Evolutionary conservation across 2,888 invertebrate genomes (phyloP).

Genomic region (Morpho achilles): DNA sequence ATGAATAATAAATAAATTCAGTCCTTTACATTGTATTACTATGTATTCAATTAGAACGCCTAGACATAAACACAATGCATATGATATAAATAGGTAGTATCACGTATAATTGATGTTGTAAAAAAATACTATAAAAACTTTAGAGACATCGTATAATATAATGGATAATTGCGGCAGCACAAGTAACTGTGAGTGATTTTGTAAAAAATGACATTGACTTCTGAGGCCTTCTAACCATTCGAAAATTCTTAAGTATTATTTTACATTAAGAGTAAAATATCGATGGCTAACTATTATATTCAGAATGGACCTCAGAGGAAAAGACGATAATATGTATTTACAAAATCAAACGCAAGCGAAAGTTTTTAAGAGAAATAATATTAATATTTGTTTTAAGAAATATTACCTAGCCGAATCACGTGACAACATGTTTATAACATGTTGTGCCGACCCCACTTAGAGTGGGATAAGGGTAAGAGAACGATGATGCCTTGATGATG

Average conservation of each 20-base stretch:
- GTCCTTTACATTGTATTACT: no score
- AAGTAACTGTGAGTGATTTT: slow-evolving; percentile 8
- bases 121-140: slow-evolving; percentile 15
- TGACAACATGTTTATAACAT: no score
- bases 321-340: not conserved
- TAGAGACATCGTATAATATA: slow-evolving; percentile 10
- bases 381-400: no score
- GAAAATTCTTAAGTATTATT: slow-evolving; percentile 17
- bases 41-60: no score
- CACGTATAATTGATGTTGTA: slow-evolving; percentile 4
- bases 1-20: no score
- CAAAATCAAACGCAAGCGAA: no score
- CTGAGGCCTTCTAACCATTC: slow-evolving; percentile 19
- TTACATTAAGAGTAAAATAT: slow-evolving; percentile 17
- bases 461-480: no score
- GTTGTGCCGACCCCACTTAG: no score
- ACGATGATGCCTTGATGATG: no score
- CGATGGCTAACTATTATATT: slow-evolving; percentile 12
- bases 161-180: slow-evolving; percentile 12
- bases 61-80: not conserved
- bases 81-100: not conserved
- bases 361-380: no score
- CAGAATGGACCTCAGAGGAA: slow-evolving; percentile 9
- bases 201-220: slow-evolving; percentile 23
- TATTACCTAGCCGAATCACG: no score